Percentiles rank a stretch among this genome's conserved stretches.
Evolutionary conservation across 2,888 invertebrate species (phyloP).

Genomic region (Pristionchus maxplancki): DNA sequence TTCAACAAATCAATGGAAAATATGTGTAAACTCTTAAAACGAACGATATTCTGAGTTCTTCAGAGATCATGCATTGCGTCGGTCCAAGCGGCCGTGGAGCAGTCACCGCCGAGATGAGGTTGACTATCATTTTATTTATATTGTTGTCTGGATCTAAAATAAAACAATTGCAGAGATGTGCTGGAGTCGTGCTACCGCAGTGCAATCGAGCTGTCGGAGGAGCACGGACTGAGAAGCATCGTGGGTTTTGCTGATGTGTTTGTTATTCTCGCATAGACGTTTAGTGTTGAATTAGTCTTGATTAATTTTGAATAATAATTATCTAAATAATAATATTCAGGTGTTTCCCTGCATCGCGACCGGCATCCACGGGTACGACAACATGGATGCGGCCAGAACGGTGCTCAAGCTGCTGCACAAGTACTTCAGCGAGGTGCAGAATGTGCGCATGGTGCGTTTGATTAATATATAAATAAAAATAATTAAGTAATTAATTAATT

Average conservation of each 20-base stretch:
- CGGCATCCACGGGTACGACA: slow-evolving; percentile 92
- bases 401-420: slow-evolving; percentile 58
- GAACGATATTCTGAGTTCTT: too few relatives aligned
- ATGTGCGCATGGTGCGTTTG: slow-evolving; percentile 50
- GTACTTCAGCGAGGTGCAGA: slow-evolving; percentile 50
- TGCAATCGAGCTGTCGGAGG: slow-evolving; percentile 82
- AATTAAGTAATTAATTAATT: too few relatives aligned
- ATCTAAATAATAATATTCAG: too few relatives aligned
- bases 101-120: slow-evolving; percentile 26
- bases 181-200: slow-evolving; percentile 86
- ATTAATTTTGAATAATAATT: too few relatives aligned
- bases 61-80: slow-evolving; percentile 92
- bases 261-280: too few relatives aligned
- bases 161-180: slow-evolving; percentile 80
- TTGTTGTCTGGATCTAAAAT: too few relatives aligned
- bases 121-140: too few relatives aligned
- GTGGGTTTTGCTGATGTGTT: slow-evolving; percentile 78
- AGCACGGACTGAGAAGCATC: slow-evolving; percentile 82
- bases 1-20: too few relatives aligned
- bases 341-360: slow-evolving; percentile 93
- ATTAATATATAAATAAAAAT: too few relatives aligned
- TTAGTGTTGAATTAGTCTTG: too few relatives aligned
- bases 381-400: slow-evolving; percentile 84
- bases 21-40: too few relatives aligned
- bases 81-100: slow-evolving; percentile 84